Evolutionary conservation across 2,113 vertebrate genomes (phyloP), one percentile per base, ranked within the genome.

Genomic region (Falco punctatus): DNA sequence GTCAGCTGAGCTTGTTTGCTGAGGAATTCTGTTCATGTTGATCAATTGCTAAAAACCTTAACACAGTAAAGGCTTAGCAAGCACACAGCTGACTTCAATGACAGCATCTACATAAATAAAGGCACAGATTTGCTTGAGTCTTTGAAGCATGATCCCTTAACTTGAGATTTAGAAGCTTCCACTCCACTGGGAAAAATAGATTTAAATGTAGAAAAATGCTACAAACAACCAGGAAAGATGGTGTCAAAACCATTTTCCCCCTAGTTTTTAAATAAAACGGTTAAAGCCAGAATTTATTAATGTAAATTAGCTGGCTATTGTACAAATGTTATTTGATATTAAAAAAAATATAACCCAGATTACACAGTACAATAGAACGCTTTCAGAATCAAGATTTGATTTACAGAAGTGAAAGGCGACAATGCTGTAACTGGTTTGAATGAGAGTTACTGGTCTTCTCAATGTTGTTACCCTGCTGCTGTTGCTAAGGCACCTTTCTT

Each of bases 401-500:
- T 89, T 73, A 18, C 0, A 32, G 16, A 86, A 83, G 15, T 33
- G 80, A 79, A 92, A 82, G 58, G 42, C 28, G 38, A 48, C 72
- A 97, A 83, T 14, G 51, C 49, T 78, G 12, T 91, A 58, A 86
- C 64, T 28, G 35, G 92, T 94, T 90, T 92, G 62, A 92, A 83
- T 74, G 90, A 94, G 88, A 87, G 74, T 57, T 93, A 92, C 82
- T 35, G 66, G 35, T 92, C 28, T 94, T 94, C 57, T 66, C 42
- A 46, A 13, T 44, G 46, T 54, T 88, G 62, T 92, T 94, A 64
- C 52, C 59, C 54, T 77, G 44, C 58, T 95, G 84, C 80, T 92
- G 96, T 95, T 97, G 94, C 96, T 91, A 96, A 96, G 96, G 70
- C 67, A 75, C 70, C 79, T 95, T 90, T 93, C 48, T 82, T 49